A percentile compares a stretch with the other conserved stretches of the same genome.
These are phyloP conservation scores for Toxostoma redivivum DNA, from an alignment of 2,113 vertebrate genomes.

Conservation along the genomic window DNA sequence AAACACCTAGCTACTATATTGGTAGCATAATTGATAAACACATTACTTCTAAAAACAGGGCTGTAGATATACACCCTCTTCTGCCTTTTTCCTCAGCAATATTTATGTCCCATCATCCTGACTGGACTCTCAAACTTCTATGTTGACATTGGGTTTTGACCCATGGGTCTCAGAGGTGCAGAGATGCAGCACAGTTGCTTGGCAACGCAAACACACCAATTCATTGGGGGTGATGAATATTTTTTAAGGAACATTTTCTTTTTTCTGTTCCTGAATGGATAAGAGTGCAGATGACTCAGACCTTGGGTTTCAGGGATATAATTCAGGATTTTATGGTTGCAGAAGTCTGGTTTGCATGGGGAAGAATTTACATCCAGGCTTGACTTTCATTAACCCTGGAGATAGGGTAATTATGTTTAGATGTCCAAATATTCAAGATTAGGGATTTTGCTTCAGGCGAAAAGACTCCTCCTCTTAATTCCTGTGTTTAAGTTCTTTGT, in stretches of 20 bases:
- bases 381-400: neutral
- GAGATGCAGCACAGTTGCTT: neutral
- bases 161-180: neutral
- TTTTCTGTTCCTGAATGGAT: neutral
- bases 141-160: constrained; percentile 7
- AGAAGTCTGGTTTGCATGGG: neutral
- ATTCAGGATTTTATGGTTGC: neutral
- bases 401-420: neutral
- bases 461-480: neutral
- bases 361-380: neutral
- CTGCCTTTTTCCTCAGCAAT: neutral
- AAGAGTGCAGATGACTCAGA: neutral
- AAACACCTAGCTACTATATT: neutral
- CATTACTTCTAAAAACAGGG: neutral
- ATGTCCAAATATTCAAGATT: neutral
- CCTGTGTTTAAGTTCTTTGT: neutral
- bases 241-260: neutral
- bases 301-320: neutral
- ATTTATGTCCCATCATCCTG: neutral
- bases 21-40: neutral
- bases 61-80: neutral
- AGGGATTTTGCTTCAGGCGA: neutral
- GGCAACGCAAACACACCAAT: neutral
- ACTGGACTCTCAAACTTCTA: constrained; percentile 1
- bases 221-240: neutral